Evolutionary conservation across 1,140 invertebrate genomes (phyloP).

Genomic region (Sycobia sp.): DNA sequence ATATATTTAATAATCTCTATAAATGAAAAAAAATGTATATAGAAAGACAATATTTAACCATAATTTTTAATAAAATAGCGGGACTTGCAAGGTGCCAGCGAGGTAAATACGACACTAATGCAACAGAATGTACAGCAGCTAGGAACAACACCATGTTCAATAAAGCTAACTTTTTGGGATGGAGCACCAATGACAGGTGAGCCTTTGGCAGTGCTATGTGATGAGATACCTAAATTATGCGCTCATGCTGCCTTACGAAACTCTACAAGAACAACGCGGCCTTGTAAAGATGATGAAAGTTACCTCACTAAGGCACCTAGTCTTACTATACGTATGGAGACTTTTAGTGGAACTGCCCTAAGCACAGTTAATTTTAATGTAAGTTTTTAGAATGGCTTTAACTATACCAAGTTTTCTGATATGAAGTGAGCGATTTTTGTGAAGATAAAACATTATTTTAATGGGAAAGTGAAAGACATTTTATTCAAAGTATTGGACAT

Average conservation of each 20-base stretch:
- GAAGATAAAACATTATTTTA: no score
- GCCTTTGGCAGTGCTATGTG: slow-evolving; percentile 72
- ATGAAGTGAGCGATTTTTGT: no score
- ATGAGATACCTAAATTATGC: slow-evolving; percentile 77
- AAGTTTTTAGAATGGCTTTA: no score
- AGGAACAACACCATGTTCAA: slow-evolving; percentile 40
- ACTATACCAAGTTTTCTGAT: no score
- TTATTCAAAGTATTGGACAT: no score
- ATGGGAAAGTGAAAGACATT: no score
- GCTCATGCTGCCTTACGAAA: slow-evolving; percentile 80
- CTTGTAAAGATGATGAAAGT: slow-evolving; percentile 77
- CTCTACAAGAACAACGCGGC: slow-evolving; percentile 73
- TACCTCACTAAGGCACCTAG: slow-evolving; percentile 73
- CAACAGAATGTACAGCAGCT: slow-evolving; percentile 7
- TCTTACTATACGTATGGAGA: slow-evolving; percentile 58
- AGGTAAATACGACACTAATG: slow-evolving; percentile 34
- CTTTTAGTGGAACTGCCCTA: slow-evolving; percentile 61
- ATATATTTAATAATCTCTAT: no score
- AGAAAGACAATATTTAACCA: no score
- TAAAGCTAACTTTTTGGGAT: slow-evolving; percentile 56
- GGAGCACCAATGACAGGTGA: slow-evolving; percentile 51
- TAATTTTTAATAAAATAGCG: no score
- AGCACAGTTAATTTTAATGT: slow-evolving; percentile 61
- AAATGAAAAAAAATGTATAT: no score
- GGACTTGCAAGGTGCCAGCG: slow-evolving; percentile 57